phyloP scores from a whole-genome alignment of 2,113 vertebrate species.

The Empidonax alnorum region DNA sequence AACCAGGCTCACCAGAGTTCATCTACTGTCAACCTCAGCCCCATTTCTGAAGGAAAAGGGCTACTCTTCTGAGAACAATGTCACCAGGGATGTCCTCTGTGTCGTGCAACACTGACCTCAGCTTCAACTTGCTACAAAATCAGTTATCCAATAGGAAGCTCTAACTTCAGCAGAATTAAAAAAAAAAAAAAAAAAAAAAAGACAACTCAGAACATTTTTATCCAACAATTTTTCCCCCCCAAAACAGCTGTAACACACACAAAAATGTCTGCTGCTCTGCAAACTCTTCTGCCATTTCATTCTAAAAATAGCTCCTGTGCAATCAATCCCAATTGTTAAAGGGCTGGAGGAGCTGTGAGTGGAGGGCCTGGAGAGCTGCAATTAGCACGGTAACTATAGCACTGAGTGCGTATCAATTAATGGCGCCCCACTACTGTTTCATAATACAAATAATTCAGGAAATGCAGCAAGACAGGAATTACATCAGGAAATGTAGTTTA shows the following conservation, averaged over 20 bases:
- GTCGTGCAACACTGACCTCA: neutral
- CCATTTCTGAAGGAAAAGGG: neutral
- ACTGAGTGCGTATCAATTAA: constrained; percentile 12
- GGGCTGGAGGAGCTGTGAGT: neutral
- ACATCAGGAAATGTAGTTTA: constrained; percentile 55
- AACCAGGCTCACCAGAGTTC: neutral
- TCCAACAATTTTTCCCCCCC: neutral
- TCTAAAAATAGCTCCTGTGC: constrained; percentile 44
- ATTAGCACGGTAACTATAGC: constrained; percentile 22
- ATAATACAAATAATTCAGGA: constrained; percentile 55
- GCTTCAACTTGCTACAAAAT: neutral
- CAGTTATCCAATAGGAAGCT: constrained; percentile 1
- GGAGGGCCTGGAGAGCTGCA: constrained; percentile 31
- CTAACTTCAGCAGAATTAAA: neutral
- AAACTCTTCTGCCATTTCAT: constrained; percentile 24
- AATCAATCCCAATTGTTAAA: constrained; percentile 61
- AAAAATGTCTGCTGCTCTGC: constrained; percentile 46
- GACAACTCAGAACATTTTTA: constrained; percentile 4
- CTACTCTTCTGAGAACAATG: neutral
- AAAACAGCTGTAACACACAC: constrained; percentile 43
- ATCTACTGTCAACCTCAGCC: neutral
- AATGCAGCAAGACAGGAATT: constrained; percentile 44
- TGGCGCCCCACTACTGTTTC: neutral
- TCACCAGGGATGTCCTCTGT: neutral
- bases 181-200: neutral